These are phyloP conservation scores for Heliconius charithonia DNA, from an alignment of 2,888 invertebrate genomes.

Conservation along the genomic window DNA sequence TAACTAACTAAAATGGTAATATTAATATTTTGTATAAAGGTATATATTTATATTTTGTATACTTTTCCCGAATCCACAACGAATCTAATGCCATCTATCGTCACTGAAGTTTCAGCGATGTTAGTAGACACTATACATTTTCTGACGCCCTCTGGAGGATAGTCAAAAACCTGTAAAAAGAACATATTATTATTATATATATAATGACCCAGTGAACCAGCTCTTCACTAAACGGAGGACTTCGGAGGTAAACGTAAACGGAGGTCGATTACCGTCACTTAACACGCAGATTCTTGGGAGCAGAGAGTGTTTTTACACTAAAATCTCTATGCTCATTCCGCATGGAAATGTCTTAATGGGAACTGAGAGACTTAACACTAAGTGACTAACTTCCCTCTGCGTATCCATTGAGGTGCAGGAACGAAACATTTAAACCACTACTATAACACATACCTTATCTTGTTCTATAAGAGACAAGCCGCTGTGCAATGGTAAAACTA, in stretches of 20 bases:
- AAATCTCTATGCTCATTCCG: no score
- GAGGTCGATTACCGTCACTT: no score
- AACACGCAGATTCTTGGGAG: no score
- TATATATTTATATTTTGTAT: background rate
- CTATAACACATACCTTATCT: constrained; percentile 88
- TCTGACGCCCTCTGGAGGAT: constrained; percentile 95
- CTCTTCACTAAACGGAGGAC: no score
- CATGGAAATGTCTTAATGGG: no score
- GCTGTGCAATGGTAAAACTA: constrained; percentile 96
- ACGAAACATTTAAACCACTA: no score
- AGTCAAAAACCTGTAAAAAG: constrained; percentile 91
- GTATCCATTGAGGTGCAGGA: no score
- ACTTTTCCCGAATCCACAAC: constrained; percentile 98
- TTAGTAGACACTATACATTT: constrained; percentile 99
- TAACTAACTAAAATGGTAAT: constrained; percentile 69
- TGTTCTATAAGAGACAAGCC: constrained; percentile 96
- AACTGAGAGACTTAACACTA: no score
- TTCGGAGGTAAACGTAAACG: no score
- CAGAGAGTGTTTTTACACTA: no score
- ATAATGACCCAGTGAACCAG: background rate
- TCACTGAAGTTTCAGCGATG: constrained; percentile 99
- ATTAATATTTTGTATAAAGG: constrained; percentile 73
- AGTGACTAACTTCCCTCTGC: no score
- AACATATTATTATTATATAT: constrained; percentile 11
- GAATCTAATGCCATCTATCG: constrained; percentile 98